These are phyloP conservation scores for Hylaeus volcanicus DNA, from an alignment of 1,140 invertebrate species.

Conservation along the genomic window DNA sequence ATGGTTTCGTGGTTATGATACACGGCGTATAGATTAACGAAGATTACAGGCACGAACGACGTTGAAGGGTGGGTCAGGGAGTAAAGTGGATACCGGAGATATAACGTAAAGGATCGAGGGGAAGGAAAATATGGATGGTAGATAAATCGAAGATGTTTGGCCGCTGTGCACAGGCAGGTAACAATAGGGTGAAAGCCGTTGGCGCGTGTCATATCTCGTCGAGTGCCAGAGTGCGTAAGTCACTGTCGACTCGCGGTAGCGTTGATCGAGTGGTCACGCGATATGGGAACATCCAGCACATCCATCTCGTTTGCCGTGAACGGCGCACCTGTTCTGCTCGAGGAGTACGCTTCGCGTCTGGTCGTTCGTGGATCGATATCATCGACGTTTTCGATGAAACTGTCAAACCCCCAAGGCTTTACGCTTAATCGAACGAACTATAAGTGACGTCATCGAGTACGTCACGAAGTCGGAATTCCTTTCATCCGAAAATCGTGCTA, in stretches of 20 bases:
- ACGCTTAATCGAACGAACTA: not conserved
- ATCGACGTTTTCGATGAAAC: constrained; percentile 5
- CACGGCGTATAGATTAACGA: constrained; percentile 5
- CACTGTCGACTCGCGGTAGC: constrained; percentile 73
- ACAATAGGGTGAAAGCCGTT: constrained; percentile 48
- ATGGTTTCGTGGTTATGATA: too few species aligned
- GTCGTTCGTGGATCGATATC: constrained; percentile 3
- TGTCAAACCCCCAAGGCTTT: not conserved
- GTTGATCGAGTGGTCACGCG: constrained; percentile 78
- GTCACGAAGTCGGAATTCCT: not conserved
- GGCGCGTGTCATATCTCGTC: constrained; percentile 70
- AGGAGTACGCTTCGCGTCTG: constrained; percentile 37
- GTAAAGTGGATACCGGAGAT: constrained; percentile 16
- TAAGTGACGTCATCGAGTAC: not conserved
- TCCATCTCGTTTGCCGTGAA: constrained; percentile 70
- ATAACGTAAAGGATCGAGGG: constrained; percentile 32
- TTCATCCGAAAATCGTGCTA: not conserved
- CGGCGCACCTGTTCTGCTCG: constrained; percentile 52
- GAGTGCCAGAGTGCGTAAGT: constrained; percentile 72
- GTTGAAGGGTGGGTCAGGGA: not conserved
- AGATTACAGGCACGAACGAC: constrained; percentile 15
- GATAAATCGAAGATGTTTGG: constrained; percentile 58
- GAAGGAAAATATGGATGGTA: constrained; percentile 48
- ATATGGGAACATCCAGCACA: constrained; percentile 74
- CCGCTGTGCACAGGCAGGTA: constrained; percentile 33